phyloP scores from a whole-genome alignment of 2,797 vertebrate genomes.

The Molossus molossus region DNA sequence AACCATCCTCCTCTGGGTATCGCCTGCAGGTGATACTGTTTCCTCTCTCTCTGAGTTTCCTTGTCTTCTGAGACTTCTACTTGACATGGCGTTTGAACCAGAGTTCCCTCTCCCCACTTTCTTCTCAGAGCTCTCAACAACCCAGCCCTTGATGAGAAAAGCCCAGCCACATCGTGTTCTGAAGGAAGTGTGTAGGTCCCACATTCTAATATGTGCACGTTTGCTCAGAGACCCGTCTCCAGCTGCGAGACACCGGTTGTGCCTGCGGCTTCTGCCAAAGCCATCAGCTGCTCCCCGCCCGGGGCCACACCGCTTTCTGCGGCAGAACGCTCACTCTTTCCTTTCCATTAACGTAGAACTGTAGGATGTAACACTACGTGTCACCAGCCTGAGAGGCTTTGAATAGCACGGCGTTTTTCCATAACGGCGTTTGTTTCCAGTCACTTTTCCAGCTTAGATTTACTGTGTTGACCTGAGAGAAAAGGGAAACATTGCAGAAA shows the following conservation, averaged over 20 bases:
- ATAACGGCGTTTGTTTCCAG: constrained; percentile 63
- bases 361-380: constrained; percentile 38
- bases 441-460: constrained; percentile 63
- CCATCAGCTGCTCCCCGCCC: constrained; percentile 62
- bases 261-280: not conserved
- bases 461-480: constrained; percentile 18
- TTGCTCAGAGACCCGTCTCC: not conserved
- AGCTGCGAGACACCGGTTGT: not conserved
- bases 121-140: not conserved
- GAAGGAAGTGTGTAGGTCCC: not conserved
- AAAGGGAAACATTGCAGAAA: constrained; percentile 41
- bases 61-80: not conserved
- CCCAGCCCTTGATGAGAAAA: constrained; percentile 23
- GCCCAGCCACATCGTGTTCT: not conserved
- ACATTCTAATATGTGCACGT: constrained; percentile 1
- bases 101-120: not conserved
- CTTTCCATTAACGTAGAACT: constrained; percentile 67
- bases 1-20: not conserved
- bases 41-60: constrained; percentile 34
- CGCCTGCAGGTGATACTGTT: not conserved
- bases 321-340: constrained; percentile 34
- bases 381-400: constrained; percentile 66
- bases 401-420: not conserved
- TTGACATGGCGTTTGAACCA: not conserved
- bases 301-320: constrained; percentile 25